These are phyloP conservation scores for Agrotis segetum DNA, from an alignment of 2,888 invertebrate species.

Conservation along the genomic window DNA sequence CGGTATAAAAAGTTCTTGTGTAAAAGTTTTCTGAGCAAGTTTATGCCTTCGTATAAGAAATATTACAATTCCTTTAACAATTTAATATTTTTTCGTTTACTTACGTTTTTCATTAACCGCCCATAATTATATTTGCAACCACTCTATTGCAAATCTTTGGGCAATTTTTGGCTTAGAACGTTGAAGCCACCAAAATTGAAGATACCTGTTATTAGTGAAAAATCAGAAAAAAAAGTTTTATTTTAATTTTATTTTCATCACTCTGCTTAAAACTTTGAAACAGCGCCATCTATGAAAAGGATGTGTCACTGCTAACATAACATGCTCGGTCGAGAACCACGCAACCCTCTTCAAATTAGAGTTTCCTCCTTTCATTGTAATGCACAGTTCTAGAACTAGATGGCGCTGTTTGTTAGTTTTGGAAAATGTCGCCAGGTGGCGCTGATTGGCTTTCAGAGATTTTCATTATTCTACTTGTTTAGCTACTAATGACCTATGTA, in stretches of 20 bases:
- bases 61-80: no score
- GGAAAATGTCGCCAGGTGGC: constrained; percentile 43
- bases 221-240: no score
- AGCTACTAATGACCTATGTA: no score
- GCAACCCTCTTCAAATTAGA: constrained; percentile 20
- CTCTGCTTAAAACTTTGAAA: not conserved
- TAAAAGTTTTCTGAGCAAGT: not conserved
- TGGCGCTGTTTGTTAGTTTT: constrained; percentile 36
- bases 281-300: constrained; percentile 54
- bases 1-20: not conserved
- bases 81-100: no score
- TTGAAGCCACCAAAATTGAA: no score
- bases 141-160: no score
- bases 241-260: not conserved
- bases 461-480: no score
- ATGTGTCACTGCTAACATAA: constrained; percentile 18
- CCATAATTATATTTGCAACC: no score
- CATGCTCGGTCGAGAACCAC: not conserved
- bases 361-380: constrained; percentile 24
- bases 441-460: not conserved
- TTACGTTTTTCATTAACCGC: no score
- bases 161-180: no score
- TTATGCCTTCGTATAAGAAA: no score
- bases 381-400: constrained; percentile 23
- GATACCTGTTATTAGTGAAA: no score